Base-by-base conservation (phyloP, 1,140 invertebrate genomes). In the Varroa destructor region DNA sequence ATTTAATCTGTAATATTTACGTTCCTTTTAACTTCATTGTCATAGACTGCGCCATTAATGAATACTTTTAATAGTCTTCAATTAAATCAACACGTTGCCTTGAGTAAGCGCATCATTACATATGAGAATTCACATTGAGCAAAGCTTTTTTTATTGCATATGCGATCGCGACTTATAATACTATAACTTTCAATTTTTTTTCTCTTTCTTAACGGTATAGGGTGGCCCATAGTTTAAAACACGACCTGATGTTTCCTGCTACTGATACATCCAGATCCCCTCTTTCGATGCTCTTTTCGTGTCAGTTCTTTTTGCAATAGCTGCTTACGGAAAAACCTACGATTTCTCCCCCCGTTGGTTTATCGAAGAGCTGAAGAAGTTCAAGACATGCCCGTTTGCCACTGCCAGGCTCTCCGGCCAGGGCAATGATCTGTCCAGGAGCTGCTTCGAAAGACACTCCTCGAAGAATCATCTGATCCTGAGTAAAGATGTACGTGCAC, bases 401-500 rank as follows among this genome's bases (percentile, higher is more conserved):
- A 40, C 61, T 67, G 1, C 61, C 61, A 37, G 46, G 61, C 2
- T 67, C 61, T 14, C 61, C 61, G 37, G 40, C 46, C 61, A 67
- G 61, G 40, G 61, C 61, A 46, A 67, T 40, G 40, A 67, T 40
- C 36, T 67, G 40, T 12, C 46, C 46, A 40, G 61, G 61, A 2
- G 46, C 61, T 46, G 61, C 61, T 12, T 46, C 61, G 61, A 67
- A 67, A 2, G 61, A 67, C 40, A 67, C 61, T 12, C 61, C 61
- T 8, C 46, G 40, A 2, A 67, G 61, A 12, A 67, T 37, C 14
- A 67, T 40, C 61, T 67, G 61, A 14, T 67, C 61, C 36, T 67
- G 61, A 8, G 61, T 67, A 37, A 67, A 67, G 10, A 67, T 67
- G 61, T 67, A 67, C 61, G 40, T 67, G 37, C 61, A 67, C 1